phyloP scores from a whole-genome alignment of 1,140 invertebrate species.

The Campodea augens region DNA sequence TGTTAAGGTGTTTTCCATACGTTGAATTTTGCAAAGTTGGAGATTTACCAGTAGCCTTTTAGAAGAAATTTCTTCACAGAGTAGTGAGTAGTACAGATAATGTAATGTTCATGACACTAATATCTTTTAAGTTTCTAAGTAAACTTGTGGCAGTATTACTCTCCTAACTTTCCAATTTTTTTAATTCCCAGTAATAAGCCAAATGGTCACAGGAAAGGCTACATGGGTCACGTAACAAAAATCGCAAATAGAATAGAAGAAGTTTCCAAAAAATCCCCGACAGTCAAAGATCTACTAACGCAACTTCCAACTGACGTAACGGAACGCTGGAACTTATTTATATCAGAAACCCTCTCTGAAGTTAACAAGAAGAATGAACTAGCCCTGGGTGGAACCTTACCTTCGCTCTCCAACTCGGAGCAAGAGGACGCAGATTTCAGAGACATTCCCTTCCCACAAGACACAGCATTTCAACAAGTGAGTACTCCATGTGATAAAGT shows the following conservation, averaged over 20 bases:
- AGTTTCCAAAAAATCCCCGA: constrained; percentile 22
- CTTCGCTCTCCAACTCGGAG: constrained; percentile 27
- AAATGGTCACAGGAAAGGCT: constrained; percentile 36
- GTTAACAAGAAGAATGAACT: constrained; percentile 40
- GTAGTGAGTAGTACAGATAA: too few species aligned
- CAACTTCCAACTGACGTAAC: constrained; percentile 31
- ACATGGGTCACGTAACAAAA: constrained; percentile 58
- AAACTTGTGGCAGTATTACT: too few species aligned
- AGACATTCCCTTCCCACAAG: constrained; percentile 31
- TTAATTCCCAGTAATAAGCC: constrained; percentile 22
- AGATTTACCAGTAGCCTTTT: too few species aligned
- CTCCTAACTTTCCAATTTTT: too few species aligned
- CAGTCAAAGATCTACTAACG: constrained; percentile 8
- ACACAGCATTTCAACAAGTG: constrained; percentile 35
- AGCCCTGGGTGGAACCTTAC: constrained; percentile 23
- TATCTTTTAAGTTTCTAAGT: too few species aligned
- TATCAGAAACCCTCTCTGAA: constrained; percentile 31
- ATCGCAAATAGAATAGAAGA: constrained; percentile 43
- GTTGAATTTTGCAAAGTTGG: too few species aligned
- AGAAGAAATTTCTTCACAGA: too few species aligned
- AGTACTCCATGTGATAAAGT: too few species aligned
- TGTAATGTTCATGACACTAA: too few species aligned
- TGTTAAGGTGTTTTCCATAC: too few species aligned
- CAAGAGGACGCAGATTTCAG: constrained; percentile 33
- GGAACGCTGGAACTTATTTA: constrained; percentile 37